A percentile compares a stretch with the other conserved stretches of the same genome.
These are phyloP conservation scores for Tetragonula clypearis DNA, from an alignment of 1,140 invertebrate genomes.

Conservation along the genomic window DNA sequence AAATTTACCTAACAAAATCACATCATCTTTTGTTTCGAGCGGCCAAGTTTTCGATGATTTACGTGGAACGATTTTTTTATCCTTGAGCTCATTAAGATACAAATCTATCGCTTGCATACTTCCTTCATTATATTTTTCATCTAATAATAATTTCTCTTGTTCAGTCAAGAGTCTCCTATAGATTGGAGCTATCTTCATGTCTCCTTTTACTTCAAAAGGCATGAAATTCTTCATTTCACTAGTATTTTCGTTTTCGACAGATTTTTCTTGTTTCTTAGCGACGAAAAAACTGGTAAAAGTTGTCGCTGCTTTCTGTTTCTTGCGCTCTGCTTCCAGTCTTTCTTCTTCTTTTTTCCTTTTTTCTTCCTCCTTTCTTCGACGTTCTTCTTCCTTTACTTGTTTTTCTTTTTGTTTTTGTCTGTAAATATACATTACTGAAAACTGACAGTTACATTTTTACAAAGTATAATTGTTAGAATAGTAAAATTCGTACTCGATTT, in stretches of 20 bases:
- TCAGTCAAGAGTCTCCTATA: slow-evolving; percentile 81
- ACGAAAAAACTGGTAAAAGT: slow-evolving; percentile 92
- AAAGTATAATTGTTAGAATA: slow-evolving; percentile 7
- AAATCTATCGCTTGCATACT: slow-evolving; percentile 71
- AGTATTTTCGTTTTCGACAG: slow-evolving; percentile 68
- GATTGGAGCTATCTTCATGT: slow-evolving; percentile 92
- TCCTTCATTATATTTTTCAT: slow-evolving; percentile 79
- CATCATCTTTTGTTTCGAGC: slow-evolving; percentile 83
- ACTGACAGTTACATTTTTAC: background rate
- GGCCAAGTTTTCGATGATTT: slow-evolving; percentile 86
- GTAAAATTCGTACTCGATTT: slow-evolving; percentile 71
- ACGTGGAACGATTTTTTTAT: slow-evolving; percentile 76
- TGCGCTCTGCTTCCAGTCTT: slow-evolving; percentile 85
- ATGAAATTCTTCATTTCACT: slow-evolving; percentile 80
- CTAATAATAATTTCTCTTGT: slow-evolving; percentile 82
- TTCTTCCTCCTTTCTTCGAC: slow-evolving; percentile 82
- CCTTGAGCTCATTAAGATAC: slow-evolving; percentile 85
- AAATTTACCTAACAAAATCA: slow-evolving; percentile 71
- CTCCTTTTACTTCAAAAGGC: slow-evolving; percentile 90
- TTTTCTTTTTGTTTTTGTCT: slow-evolving; percentile 78
- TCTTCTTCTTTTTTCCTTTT: slow-evolving; percentile 83
- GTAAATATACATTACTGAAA: slow-evolving; percentile 32
- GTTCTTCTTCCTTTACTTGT: slow-evolving; percentile 77
- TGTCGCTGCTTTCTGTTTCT: slow-evolving; percentile 88
- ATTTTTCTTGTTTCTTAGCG: slow-evolving; percentile 84